Conservation (phyloP, 2,797 vertebrate species). For the Calcarius lapponicus region DNA sequence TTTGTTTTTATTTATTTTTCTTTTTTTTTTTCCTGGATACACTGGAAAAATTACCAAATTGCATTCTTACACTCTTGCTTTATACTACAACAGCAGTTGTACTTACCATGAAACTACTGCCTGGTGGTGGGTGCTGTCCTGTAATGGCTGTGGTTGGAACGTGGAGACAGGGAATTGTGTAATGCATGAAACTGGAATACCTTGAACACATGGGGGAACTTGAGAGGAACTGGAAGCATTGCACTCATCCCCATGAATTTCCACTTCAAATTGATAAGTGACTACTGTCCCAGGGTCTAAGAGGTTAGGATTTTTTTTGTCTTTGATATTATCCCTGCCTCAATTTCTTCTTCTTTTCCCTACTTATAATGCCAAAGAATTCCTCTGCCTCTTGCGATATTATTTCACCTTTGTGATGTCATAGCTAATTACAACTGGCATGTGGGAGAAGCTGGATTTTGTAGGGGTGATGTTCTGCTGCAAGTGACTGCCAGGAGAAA, state of each 20-base stretch:
- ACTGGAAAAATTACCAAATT: not conserved
- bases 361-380: not conserved
- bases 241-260: not conserved
- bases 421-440: not conserved
- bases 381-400: not conserved
- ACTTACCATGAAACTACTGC: not conserved
- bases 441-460: not conserved
- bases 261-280: not conserved
- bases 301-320: not conserved
- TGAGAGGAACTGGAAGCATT: not conserved
- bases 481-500: not conserved
- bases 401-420: not conserved
- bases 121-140: fast-evolving
- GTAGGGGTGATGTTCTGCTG: not conserved
- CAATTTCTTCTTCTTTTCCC: not conserved
- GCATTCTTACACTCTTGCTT: not conserved
- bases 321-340: not conserved
- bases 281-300: not conserved
- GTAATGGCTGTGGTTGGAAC: not conserved
- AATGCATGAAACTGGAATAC: not conserved
- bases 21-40: fast-evolving
- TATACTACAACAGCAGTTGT: not conserved
- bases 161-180: not conserved
- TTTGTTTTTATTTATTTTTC: fast-evolving
- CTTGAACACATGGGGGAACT: not conserved